phyloP scores from a whole-genome alignment of 2,797 vertebrate genomes.

The Xiphorhynchus erythropygius region DNA sequence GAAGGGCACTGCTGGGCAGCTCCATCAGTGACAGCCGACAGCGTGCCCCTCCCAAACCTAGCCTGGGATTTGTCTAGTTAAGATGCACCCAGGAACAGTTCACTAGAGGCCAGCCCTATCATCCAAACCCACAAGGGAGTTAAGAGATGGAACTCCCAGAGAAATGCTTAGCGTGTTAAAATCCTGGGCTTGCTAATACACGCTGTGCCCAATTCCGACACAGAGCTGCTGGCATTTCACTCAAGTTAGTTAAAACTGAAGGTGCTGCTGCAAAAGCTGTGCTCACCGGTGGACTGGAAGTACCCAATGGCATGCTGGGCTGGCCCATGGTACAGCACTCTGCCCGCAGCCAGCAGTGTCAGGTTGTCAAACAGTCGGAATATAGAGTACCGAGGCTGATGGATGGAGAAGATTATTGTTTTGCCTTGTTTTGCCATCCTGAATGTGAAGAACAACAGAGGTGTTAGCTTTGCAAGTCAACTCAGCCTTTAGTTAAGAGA shows the following conservation, averaged over 20 bases:
- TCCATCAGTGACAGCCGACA: fast-evolving
- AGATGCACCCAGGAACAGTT: neutral
- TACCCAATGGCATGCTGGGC: slow-evolving; percentile 81
- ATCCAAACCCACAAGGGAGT: neutral
- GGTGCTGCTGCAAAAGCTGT: neutral
- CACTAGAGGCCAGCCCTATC: neutral
- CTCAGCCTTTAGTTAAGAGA: neutral
- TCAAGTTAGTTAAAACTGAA: neutral
- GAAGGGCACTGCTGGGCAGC: fast-evolving
- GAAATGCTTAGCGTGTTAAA: neutral
- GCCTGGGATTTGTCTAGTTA: neutral
- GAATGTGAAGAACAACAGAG: neutral
- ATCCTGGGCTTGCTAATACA: neutral
- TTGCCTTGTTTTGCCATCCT: slow-evolving; percentile 88
- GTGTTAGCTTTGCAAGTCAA: neutral
- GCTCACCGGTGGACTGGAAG: slow-evolving; percentile 84
- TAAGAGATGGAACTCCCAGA: neutral
- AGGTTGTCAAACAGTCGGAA: slow-evolving; percentile 89
- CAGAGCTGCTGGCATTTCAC: neutral
- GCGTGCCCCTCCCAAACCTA: neutral
- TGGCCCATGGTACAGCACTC: slow-evolving; percentile 87
- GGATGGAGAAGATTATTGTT: slow-evolving; percentile 94
- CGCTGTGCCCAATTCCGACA: fast-evolving
- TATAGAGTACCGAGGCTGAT: slow-evolving; percentile 94
- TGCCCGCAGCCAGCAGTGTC: slow-evolving; percentile 86